Evolutionary conservation across 2,113 vertebrate species (phyloP).

Genomic region (Copsychus sechellarum): DNA sequence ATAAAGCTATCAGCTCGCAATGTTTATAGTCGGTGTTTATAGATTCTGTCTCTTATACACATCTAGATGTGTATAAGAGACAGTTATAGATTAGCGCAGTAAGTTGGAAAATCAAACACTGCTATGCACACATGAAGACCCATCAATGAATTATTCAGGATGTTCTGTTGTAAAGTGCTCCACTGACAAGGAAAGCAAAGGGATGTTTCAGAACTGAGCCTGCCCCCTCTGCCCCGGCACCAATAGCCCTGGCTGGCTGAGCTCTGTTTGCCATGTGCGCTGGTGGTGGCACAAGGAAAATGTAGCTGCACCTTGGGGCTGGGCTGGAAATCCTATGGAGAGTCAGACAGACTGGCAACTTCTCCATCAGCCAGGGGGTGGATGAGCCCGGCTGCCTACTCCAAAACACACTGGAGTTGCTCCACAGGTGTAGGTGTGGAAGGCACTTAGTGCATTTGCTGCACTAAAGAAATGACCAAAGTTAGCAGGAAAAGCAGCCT

Average conservation of each 20-base stretch:
- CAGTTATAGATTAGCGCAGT: constrained; percentile 53
- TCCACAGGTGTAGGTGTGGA: accelerated
- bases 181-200: neutral
- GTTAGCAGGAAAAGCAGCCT: neutral
- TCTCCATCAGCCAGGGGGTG: neutral
- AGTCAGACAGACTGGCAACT: neutral
- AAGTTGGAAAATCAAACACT: neutral
- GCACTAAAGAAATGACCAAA: neutral
- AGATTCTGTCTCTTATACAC: too few relatives aligned
- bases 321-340: neutral
- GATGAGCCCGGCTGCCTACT: neutral
- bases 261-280: neutral
- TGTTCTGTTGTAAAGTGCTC: neutral
- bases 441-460: neutral
- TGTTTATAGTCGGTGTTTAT: constrained; percentile 60
- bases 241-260: neutral
- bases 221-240: neutral
- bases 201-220: neutral
- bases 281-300: neutral
- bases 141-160: constrained; percentile 43
- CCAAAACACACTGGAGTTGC: neutral
- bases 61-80: too few relatives aligned
- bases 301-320: neutral
- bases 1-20: constrained; percentile 41
- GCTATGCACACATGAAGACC: neutral